phyloP scores from a whole-genome alignment of 2,888 invertebrate species.

The Lochmaea crataegi region DNA sequence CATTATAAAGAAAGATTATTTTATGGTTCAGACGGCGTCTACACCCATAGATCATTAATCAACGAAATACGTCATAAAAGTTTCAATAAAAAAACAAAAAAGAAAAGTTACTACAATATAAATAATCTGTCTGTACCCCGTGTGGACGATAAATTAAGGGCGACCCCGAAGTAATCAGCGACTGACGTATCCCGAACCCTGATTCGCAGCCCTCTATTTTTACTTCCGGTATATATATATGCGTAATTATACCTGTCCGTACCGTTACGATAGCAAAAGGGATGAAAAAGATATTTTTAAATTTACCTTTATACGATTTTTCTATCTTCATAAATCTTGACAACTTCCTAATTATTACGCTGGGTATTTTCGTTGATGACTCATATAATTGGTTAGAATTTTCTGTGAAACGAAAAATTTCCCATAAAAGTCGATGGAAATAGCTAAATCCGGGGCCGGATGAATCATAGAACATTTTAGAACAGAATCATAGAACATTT shows the following conservation, averaged over 20 bases:
- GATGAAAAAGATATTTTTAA: slow-evolving; percentile 10
- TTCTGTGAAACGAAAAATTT: too few relatives aligned
- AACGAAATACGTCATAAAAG: slow-evolving; percentile 47
- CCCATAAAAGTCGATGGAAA: too few relatives aligned
- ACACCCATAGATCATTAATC: slow-evolving; percentile 41
- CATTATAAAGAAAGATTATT: slow-evolving; percentile 11
- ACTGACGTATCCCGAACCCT: slow-evolving; percentile 41
- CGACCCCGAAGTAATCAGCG: slow-evolving; percentile 50
- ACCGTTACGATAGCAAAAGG: background rate
- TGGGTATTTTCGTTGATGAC: background rate
- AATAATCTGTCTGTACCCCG: too few relatives aligned
- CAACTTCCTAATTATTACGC: background rate
- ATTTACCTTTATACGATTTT: background rate
- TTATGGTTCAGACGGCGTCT: slow-evolving; percentile 13
- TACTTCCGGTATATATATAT: slow-evolving; percentile 1
- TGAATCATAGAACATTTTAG: too few relatives aligned
- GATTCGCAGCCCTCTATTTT: slow-evolving; percentile 44
- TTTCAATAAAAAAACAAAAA: slow-evolving; percentile 53
- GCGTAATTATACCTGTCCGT: slow-evolving; percentile 16
- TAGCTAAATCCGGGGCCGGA: too few relatives aligned
- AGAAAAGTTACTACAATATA: too few relatives aligned
- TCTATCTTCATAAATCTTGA: slow-evolving; percentile 12
- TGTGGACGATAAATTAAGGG: slow-evolving; percentile 52
- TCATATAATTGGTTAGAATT: background rate
- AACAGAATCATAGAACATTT: too few relatives aligned